Conservation (phyloP, 2,888 invertebrate genomes). For the Uloborus plumipes region DNA sequence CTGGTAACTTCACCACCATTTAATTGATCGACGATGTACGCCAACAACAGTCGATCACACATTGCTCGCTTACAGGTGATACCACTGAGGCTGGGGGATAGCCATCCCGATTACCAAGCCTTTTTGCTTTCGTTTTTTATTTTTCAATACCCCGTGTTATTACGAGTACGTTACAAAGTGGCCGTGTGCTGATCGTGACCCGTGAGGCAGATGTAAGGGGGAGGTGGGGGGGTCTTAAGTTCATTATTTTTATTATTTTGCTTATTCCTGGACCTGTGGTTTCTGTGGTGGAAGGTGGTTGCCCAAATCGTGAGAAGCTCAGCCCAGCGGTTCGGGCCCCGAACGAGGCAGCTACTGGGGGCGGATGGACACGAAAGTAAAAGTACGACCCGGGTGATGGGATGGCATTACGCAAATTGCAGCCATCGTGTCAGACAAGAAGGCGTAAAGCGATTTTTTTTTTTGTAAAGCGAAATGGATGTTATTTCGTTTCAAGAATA, state of each 20-base stretch:
- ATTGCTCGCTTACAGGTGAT: neutral
- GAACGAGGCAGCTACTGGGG: conserved; percentile 32
- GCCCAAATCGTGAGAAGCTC: conserved; percentile 40
- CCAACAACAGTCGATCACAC: conserved; percentile 54
- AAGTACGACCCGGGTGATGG: too few species aligned
- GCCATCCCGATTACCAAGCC: conserved; percentile 1
- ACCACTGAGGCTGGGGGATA: neutral
- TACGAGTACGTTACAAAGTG: conserved; percentile 52
- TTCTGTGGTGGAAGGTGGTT: conserved; percentile 8
- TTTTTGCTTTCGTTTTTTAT: neutral
- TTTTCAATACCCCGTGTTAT: conserved; percentile 17
- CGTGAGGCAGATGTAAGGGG: conserved; percentile 34
- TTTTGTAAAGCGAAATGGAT: too few species aligned
- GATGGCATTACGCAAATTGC: too few species aligned
- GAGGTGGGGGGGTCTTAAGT: neutral
- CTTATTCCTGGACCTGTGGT: conserved; percentile 8
- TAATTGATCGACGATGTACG: conserved; percentile 40
- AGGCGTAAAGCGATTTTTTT: too few species aligned
- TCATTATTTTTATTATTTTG: too few species aligned
- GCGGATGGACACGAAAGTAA: too few species aligned
- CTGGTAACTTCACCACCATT: conserved; percentile 28
- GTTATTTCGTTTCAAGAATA: too few species aligned
- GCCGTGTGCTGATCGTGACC: conserved; percentile 43
- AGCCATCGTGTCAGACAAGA: too few species aligned
- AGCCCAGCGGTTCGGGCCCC: conserved; percentile 48